These are phyloP conservation scores for Hydraecia micacea DNA, from an alignment of 2,888 invertebrate species.

Conservation along the genomic window DNA sequence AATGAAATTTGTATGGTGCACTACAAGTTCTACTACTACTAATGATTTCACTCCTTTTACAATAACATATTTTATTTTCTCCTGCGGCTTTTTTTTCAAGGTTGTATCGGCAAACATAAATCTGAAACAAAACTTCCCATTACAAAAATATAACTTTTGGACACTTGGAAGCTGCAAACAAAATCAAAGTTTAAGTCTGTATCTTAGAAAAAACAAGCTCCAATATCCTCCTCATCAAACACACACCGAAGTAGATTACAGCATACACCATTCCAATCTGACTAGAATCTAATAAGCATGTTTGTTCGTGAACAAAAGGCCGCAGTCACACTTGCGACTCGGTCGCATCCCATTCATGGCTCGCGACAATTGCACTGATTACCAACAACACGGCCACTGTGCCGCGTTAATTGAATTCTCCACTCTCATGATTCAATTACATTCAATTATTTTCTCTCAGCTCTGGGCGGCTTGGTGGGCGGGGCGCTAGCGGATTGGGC, in stretches of 20 bases:
- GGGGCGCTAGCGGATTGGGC: constrained; percentile 80
- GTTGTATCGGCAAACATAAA: not conserved
- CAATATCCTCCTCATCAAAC: not conserved
- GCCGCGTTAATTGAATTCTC: constrained; percentile 83
- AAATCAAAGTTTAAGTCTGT: not conserved
- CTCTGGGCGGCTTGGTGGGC: constrained; percentile 80
- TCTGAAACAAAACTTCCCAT: not conserved
- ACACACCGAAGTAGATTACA: constrained; percentile 4
- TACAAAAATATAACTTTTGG: not conserved
- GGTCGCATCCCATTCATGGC: constrained; percentile 25
- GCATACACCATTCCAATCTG: constrained; percentile 13
- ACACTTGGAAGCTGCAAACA: not conserved
- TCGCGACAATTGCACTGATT: constrained; percentile 83
- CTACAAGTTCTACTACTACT: no score
- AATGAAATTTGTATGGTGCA: not conserved
- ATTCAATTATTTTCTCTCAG: constrained; percentile 81
- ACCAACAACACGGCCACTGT: constrained; percentile 67
- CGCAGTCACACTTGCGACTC: constrained; percentile 29
- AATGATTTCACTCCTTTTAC: no score
- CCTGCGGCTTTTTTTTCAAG: no score
- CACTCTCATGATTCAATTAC: constrained; percentile 84
- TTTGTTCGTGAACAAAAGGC: constrained; percentile 32
- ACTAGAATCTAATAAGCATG: constrained; percentile 24
- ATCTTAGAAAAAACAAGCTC: not conserved
- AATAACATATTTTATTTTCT: no score